phyloP scores from a whole-genome alignment of 2,797 vertebrate genomes.

The Tachyglossus aculeatus region DNA sequence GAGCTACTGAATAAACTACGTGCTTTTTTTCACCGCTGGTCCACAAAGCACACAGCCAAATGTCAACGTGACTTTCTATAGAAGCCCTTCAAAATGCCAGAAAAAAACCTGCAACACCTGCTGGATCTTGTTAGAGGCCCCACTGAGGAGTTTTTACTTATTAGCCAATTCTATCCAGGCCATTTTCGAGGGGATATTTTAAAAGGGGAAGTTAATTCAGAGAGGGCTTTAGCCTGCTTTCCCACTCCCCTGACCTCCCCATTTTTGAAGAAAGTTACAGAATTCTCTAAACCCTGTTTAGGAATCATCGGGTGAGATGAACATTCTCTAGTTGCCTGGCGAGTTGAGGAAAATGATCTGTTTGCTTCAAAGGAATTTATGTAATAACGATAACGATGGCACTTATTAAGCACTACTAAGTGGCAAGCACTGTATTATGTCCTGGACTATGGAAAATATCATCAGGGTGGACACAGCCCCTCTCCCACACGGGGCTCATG shows the following conservation, averaged over 20 bases:
- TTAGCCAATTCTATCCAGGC: not conserved
- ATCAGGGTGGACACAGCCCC: too few species aligned
- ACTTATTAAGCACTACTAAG: too few species aligned
- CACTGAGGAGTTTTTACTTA: not conserved
- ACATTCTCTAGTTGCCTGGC: not conserved
- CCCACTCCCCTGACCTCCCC: not conserved
- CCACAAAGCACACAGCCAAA: not conserved
- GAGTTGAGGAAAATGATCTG: not conserved
- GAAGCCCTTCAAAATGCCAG: constrained; percentile 17
- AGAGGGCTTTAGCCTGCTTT: too few species aligned
- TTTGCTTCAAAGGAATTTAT: constrained; percentile 6
- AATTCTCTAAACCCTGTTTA: too few species aligned
- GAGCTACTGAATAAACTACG: not conserved
- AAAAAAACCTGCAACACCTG: not conserved
- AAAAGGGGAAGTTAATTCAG: too few species aligned
- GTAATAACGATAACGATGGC: too few species aligned
- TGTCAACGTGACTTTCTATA: not conserved
- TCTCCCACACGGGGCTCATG: too few species aligned
- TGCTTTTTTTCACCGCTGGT: not conserved
- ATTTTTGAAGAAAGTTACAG: constrained; percentile 29
- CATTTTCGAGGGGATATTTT: constrained; percentile 9
- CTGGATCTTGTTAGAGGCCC: not conserved
- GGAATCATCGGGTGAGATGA: too few species aligned
- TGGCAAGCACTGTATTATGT: too few species aligned
- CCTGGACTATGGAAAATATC: too few species aligned